Conservation (phyloP, 2,797 vertebrate species). For the Gallinago stenura region DNA sequence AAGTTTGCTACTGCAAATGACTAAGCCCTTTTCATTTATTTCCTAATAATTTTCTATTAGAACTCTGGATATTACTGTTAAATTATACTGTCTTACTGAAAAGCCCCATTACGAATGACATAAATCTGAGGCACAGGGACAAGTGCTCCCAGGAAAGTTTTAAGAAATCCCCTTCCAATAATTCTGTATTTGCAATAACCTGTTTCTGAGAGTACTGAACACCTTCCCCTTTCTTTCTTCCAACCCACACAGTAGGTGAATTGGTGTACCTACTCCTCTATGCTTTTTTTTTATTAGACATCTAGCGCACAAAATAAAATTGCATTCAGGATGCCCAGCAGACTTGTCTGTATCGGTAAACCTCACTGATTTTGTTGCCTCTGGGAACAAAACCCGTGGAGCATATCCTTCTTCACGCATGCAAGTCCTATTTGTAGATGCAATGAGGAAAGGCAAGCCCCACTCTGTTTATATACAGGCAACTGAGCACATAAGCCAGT, state of each 20-base stretch:
- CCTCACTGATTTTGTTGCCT: neutral
- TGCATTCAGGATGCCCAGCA: neutral
- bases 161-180: slow-evolving; percentile 34
- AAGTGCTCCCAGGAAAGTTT: neutral
- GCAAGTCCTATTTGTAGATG: neutral
- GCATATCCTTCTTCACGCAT: neutral
- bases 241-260: neutral
- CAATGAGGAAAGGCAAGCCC: neutral
- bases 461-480: neutral
- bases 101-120: neutral
- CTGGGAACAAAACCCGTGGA: neutral
- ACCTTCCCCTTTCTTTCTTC: neutral
- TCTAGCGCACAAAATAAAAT: neutral
- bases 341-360: neutral
- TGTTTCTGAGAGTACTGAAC: neutral
- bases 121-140: slow-evolving; percentile 1
- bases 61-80: slow-evolving; percentile 29
- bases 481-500: neutral
- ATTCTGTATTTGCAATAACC: neutral
- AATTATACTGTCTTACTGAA: slow-evolving; percentile 15
- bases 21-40: slow-evolving; percentile 33
- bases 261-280: neutral
- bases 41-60: slow-evolving; percentile 24
- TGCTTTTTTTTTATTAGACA: neutral
- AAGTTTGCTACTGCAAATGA: slow-evolving; percentile 8